Evolutionary conservation across 2,113 vertebrate genomes (phyloP).

Genomic region (Sapayoa aenigma): DNA sequence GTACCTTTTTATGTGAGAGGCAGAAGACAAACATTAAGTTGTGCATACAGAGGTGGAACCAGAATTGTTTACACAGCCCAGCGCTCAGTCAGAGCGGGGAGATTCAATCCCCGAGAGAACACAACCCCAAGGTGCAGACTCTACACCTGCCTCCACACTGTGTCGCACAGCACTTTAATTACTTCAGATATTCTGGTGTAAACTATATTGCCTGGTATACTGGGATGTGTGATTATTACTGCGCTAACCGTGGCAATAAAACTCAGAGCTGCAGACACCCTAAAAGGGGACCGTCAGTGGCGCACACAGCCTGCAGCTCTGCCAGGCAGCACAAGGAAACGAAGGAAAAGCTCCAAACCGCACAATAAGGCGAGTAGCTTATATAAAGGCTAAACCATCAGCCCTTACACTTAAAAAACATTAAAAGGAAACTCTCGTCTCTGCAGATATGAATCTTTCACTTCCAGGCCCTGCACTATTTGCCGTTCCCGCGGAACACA

Average conservation of each 20-base stretch:
- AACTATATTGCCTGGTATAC: rapidly evolving
- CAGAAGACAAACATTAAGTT: not conserved
- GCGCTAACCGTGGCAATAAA: rapidly evolving
- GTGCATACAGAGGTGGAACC: rapidly evolving
- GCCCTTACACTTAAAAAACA: rapidly evolving
- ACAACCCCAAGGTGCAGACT: not conserved
- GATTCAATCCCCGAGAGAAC: rapidly evolving
- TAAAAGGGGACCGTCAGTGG: rapidly evolving
- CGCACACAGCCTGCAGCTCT: too few relatives aligned
- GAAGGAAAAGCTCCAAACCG: not conserved
- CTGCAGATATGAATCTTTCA: rapidly evolving
- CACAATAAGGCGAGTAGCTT: not conserved
- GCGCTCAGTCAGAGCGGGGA: not conserved
- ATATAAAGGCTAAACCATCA: rapidly evolving
- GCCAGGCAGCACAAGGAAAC: too few relatives aligned
- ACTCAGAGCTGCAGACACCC: rapidly evolving
- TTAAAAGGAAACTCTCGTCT: rapidly evolving
- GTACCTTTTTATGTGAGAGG: rapidly evolving
- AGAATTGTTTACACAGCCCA: rapidly evolving
- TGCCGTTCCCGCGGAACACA: rapidly evolving
- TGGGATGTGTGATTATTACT: rapidly evolving
- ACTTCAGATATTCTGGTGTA: rapidly evolving
- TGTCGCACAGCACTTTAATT: too few relatives aligned
- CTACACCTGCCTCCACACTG: rapidly evolving
- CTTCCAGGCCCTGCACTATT: rapidly evolving